phyloP scores from a whole-genome alignment of 30 jellyfish, hydroid and myxozoan genomes.

The Calvadosia cruxmelitensis region DNA sequence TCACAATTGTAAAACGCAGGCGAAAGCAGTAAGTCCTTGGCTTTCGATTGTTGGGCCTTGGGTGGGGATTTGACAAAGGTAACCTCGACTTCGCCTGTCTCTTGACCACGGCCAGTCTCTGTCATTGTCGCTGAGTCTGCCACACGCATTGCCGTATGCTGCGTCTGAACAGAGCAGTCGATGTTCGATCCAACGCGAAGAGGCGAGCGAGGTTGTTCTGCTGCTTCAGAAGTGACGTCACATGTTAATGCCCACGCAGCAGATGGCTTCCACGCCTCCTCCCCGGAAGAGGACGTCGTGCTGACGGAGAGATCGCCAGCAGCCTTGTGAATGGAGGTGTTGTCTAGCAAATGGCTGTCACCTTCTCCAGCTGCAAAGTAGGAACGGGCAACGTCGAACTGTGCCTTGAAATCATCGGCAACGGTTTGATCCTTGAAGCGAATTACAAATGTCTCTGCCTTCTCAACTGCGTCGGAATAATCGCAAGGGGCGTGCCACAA shows the following conservation, averaged over 20 bases:
- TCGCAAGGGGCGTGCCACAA: slow-evolving; percentile 47
- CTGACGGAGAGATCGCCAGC: background rate
- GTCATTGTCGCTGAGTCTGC: background rate
- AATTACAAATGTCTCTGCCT: slow-evolving; percentile 13
- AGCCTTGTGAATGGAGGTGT: background rate
- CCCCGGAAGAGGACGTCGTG: background rate
- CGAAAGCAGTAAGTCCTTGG: slow-evolving; percentile 65
- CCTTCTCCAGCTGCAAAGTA: slow-evolving; percentile 1
- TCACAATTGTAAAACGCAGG: slow-evolving; percentile 18
- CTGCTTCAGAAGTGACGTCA: no score
- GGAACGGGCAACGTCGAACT: slow-evolving; percentile 10
- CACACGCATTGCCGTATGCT: background rate
- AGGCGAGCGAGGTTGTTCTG: background rate
- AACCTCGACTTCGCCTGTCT: slow-evolving; percentile 22
- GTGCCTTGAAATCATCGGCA: slow-evolving; percentile 12
- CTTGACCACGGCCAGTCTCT: background rate
- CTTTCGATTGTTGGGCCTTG: slow-evolving; percentile 52
- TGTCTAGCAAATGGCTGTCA: no score
- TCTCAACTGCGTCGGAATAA: slow-evolving; percentile 36
- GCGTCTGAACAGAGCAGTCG: background rate
- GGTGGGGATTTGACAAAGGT: slow-evolving; percentile 59
- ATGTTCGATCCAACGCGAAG: no score
- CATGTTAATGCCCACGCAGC: background rate
- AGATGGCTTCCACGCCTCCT: background rate
- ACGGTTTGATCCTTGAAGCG: slow-evolving; percentile 7